phyloP scores from a whole-genome alignment of 2,888 invertebrate genomes.

The Eupithecia pulchellata region DNA sequence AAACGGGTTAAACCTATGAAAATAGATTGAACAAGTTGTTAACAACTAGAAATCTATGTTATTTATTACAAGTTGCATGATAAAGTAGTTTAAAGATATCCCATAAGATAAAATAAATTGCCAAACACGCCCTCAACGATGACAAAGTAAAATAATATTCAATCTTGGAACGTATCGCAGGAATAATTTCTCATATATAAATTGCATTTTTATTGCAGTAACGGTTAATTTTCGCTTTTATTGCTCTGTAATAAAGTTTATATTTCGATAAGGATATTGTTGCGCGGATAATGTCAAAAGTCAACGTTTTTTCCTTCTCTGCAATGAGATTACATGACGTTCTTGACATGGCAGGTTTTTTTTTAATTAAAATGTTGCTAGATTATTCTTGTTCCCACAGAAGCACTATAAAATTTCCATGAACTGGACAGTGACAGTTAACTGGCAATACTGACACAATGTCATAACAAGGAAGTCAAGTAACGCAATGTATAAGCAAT shows the following conservation, averaged over 20 bases:
- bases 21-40: neutral
- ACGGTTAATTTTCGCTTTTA: slow-evolving; percentile 14
- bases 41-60: neutral
- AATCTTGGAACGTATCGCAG: slow-evolving; percentile 20
- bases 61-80: slow-evolving; percentile 6
- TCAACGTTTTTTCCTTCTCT: neutral
- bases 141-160: slow-evolving; percentile 17
- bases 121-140: slow-evolving; percentile 16
- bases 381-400: neutral
- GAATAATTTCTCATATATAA: slow-evolving; percentile 13
- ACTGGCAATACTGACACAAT: too few species aligned
- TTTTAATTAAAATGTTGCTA: slow-evolving; percentile 30
- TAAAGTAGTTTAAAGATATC: slow-evolving; percentile 9
- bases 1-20: neutral
- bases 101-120: slow-evolving; percentile 20
- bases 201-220: slow-evolving; percentile 12
- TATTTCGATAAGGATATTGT: slow-evolving; percentile 4
- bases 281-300: slow-evolving; percentile 11
- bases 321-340: slow-evolving; percentile 14
- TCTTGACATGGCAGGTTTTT: slow-evolving; percentile 8
- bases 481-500: too few species aligned
- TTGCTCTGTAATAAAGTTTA: neutral
- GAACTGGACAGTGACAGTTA: too few species aligned
- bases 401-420: neutral
- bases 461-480: too few species aligned